phyloP scores from a whole-genome alignment of 2,113 vertebrate genomes.

The Conger conger region DNA sequence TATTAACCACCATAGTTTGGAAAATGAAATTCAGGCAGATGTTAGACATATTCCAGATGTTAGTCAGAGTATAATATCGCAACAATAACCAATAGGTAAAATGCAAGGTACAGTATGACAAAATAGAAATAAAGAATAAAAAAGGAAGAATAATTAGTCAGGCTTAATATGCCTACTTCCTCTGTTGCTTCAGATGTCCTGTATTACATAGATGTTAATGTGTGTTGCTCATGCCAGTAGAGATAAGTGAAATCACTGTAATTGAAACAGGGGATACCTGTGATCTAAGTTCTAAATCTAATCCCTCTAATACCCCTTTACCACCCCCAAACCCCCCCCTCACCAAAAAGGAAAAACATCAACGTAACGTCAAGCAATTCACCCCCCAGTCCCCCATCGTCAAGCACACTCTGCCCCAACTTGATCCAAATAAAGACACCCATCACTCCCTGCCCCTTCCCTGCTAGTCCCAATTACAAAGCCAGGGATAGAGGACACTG shows the following conservation, averaged over 20 bases:
- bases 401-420: conserved; percentile 37
- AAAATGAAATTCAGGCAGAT: too few relatives aligned
- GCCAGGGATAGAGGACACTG: conserved; percentile 35
- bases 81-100: not conserved
- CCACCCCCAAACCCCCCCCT: conserved; percentile 15
- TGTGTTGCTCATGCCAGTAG: not conserved
- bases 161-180: too few relatives aligned
- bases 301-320: conserved; percentile 4
- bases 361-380: conserved; percentile 34
- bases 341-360: not conserved
- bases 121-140: too few relatives aligned
- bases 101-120: too few relatives aligned
- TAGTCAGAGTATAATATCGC: too few relatives aligned
- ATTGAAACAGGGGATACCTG: not conserved
- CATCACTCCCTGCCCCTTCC: conserved; percentile 13
- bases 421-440: conserved; percentile 26
- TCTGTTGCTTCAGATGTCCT: not conserved
- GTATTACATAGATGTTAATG: not conserved
- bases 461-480: conserved; percentile 31
- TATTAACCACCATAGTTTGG: not conserved
- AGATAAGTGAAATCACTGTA: not conserved
- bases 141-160: too few relatives aligned
- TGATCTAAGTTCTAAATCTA: conserved; percentile 7
- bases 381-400: conserved; percentile 42
- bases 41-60: not conserved